phyloP scores from a whole-genome alignment of 2,888 invertebrate genomes.

The Apomyelois bistriatella region DNA sequence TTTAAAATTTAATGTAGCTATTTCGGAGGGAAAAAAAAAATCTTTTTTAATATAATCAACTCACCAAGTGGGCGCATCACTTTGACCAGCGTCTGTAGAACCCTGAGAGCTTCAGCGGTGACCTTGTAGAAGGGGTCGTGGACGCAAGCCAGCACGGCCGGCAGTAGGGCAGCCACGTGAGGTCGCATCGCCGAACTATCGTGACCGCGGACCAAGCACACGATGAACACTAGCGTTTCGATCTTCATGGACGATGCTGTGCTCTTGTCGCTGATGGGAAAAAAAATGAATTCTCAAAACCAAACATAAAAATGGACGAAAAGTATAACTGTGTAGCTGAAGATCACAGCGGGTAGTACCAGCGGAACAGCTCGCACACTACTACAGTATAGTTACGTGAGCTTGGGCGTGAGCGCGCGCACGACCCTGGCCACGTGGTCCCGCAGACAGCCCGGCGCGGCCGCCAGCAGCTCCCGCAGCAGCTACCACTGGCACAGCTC shows the following conservation, averaged over 20 bases:
- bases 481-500: constrained; percentile 82
- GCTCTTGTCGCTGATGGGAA: constrained; percentile 85
- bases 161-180: constrained; percentile 88
- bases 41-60: constrained; percentile 23
- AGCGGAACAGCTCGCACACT: too few relatives aligned
- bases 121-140: constrained; percentile 99
- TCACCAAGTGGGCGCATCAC: constrained; percentile 92
- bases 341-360: too few relatives aligned
- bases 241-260: constrained; percentile 99
- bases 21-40: too few relatives aligned
- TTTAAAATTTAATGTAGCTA: too few relatives aligned
- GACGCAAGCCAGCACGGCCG: constrained; percentile 93
- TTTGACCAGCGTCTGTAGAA: constrained; percentile 95
- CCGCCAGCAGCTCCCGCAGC: constrained; percentile 84
- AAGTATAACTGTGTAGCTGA: too few relatives aligned
- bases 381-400: too few relatives aligned
- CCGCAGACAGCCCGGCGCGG: constrained; percentile 91
- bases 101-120: constrained; percentile 96
- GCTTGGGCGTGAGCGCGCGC: constrained; percentile 89
- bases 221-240: constrained; percentile 95
- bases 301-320: background rate
- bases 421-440: constrained; percentile 91
- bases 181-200: constrained; percentile 88
- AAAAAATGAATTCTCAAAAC: constrained; percentile 21
- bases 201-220: constrained; percentile 90